phyloP scores from a whole-genome alignment of 2,797 vertebrate genomes.

The Selene dorsalis region DNA sequence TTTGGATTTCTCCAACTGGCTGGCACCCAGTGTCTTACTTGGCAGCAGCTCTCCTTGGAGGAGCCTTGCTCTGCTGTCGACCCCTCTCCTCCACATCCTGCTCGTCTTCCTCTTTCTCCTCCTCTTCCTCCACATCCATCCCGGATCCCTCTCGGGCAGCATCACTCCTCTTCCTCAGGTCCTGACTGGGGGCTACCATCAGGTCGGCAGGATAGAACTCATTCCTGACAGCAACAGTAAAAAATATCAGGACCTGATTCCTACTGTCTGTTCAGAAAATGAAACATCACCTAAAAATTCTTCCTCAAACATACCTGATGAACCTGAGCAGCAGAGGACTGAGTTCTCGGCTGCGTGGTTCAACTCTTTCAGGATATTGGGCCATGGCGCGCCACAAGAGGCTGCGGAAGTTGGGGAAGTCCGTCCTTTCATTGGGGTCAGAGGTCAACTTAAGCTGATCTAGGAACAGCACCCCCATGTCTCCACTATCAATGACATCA shows the following conservation, averaged over 20 bases:
- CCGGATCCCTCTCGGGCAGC: constrained; percentile 71
- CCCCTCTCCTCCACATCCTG: constrained; percentile 78
- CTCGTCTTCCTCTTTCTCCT: constrained; percentile 68
- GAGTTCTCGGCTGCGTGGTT: constrained; percentile 93
- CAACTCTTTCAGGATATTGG: constrained; percentile 91
- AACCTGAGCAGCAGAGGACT: constrained; percentile 94
- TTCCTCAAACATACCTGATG: constrained; percentile 83
- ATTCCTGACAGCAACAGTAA: constrained; percentile 82
- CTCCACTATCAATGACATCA: constrained; percentile 83
- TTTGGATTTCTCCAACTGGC: too few relatives aligned
- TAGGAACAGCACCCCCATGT: constrained; percentile 85
- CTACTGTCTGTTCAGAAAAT: too few relatives aligned
- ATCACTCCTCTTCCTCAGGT: constrained; percentile 84
- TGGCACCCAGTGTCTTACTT: constrained; percentile 74
- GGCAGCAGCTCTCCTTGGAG: constrained; percentile 77
- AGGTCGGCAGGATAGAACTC: constrained; percentile 94
- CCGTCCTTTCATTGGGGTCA: constrained; percentile 85
- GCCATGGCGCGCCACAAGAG: constrained; percentile 93
- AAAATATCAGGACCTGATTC: not conserved
- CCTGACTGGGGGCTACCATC: constrained; percentile 91
- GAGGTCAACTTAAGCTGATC: constrained; percentile 81
- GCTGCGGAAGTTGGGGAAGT: constrained; percentile 94
- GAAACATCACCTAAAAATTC: too few relatives aligned
- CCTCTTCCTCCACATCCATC: constrained; percentile 72
- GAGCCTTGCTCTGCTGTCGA: constrained; percentile 84